Evolutionary conservation across 2,113 vertebrate species (phyloP), one percentile per base, ranked within the genome.

Genomic region (Eleginops maclovinus): DNA sequence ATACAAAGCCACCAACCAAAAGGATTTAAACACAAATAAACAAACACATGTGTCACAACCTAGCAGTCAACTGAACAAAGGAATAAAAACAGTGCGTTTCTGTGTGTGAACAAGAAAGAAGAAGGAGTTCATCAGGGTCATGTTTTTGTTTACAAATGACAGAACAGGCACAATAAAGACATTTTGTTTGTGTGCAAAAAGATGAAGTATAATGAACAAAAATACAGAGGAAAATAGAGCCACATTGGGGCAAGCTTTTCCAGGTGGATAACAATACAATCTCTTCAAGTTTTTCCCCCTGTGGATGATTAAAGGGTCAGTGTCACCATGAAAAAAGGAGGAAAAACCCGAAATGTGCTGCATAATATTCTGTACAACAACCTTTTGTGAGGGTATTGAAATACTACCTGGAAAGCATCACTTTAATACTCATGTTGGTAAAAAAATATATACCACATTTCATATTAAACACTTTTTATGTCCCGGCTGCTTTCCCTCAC

Each of bases 111-210:
- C 26, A 73, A 69, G 16, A 63, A 72, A 69, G 49, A 12, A 64
- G 26, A 12, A 51, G 7, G 46, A 60, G 79, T 81, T 81, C 64
- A 41, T 28, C 58, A 7, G 53, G 64, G 73, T 74, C 72, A 22
- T 13, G 12, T 43, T 36, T 77, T 68, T 89, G 64, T 83, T 87
- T 80, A 58, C 53, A 59, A 84, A 75, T 71, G 77, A 80, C 41
- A 15, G 50, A 81, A 79, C 12, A 21, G 40, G 47, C 16, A 77
- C 49, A 83, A 71, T 51, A 85, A 87, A 82, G 72, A 47, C 3
- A 0, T 9, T 63, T 61, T 69, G 46, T 44, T 77, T 49, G 44
- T 56, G 44, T 63, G 14, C 50, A 81, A 81, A 79, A 63, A n/a
- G n/a, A n/a, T n/a, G 22, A 43, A 31, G 17, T 24, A 21, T 72